Conservation (phyloP, 2,888 invertebrate genomes). For the Noctua fimbriata region DNA sequence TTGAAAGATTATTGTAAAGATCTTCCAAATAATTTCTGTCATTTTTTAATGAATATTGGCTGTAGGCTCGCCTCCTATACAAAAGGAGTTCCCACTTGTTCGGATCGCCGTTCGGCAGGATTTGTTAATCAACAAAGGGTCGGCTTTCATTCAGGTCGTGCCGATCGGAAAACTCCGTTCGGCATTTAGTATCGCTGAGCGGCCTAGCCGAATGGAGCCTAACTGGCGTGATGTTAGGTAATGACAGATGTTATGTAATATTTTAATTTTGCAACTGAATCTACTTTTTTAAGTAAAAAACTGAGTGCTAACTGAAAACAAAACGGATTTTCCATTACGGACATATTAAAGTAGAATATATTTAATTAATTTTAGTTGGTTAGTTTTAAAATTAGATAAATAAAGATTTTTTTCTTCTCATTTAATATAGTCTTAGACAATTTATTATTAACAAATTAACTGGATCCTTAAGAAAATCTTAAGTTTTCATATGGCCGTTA, state of each 20-base stretch:
- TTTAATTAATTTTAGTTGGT: conserved; percentile 49
- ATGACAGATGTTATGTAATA: no score
- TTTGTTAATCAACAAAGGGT: background rate
- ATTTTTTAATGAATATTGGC: background rate
- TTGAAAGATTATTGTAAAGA: background rate
- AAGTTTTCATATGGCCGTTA: conserved; percentile 11
- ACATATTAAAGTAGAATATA: conserved; percentile 39
- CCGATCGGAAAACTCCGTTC: background rate
- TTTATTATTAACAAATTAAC: conserved; percentile 52
- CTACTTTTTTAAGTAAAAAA: conserved; percentile 25
- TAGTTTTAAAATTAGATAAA: conserved; percentile 37
- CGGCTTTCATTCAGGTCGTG: background rate
- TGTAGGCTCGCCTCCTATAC: background rate
- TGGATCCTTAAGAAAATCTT: conserved; percentile 33
- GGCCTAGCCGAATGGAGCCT: background rate
- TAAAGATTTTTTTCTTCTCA: conserved; percentile 17
- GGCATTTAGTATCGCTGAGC: background rate
- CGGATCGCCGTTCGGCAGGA: background rate
- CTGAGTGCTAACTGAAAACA: conserved; percentile 43
- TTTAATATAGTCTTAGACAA: conserved; percentile 50
- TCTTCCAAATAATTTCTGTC: background rate
- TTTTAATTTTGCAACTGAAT: no score
- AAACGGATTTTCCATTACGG: conserved; percentile 19
- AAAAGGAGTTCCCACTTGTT: no score
- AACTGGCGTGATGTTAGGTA: background rate